Evolutionary conservation across 1,140 invertebrate species (phyloP).

Genomic region (Dryas iulia): DNA sequence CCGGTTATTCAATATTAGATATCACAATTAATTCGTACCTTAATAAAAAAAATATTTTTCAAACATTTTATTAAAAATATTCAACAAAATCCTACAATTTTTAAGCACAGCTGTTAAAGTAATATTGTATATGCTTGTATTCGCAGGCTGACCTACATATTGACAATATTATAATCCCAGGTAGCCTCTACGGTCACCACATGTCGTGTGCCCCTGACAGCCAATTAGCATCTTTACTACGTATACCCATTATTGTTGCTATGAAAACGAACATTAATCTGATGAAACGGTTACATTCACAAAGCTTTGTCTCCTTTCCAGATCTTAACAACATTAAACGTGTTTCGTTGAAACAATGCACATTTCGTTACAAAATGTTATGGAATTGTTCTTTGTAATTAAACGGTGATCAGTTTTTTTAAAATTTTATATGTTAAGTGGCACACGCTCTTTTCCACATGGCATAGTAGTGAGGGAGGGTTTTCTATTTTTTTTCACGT

Average conservation of each 20-base stretch:
- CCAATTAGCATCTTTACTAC: constrained; percentile 33
- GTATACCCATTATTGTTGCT: constrained; percentile 18
- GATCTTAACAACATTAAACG: constrained; percentile 13
- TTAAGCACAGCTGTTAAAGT: neutral
- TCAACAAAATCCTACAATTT: too few relatives aligned
- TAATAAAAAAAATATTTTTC: too few relatives aligned
- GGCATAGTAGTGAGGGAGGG: too few relatives aligned
- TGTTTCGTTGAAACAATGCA: constrained; percentile 14
- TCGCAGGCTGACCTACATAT: neutral
- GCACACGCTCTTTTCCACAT: too few relatives aligned
- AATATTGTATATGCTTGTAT: neutral
- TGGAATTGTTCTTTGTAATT: neutral
- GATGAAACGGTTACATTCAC: constrained; percentile 33
- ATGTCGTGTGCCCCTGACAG: constrained; percentile 26
- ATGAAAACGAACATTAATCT: constrained; percentile 29
- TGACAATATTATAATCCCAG: neutral
- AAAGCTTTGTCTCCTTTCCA: constrained; percentile 29
- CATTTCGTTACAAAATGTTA: neutral
- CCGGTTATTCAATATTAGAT: too few relatives aligned
- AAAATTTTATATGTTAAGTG: too few relatives aligned
- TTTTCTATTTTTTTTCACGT: too few relatives aligned
- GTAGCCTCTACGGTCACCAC: neutral
- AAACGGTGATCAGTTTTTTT: constrained; percentile 7
- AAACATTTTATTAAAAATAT: too few relatives aligned
- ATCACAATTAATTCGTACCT: too few relatives aligned